Base-by-base conservation (phyloP, 2,888 invertebrate genomes). In the Volucella zonaria region DNA sequence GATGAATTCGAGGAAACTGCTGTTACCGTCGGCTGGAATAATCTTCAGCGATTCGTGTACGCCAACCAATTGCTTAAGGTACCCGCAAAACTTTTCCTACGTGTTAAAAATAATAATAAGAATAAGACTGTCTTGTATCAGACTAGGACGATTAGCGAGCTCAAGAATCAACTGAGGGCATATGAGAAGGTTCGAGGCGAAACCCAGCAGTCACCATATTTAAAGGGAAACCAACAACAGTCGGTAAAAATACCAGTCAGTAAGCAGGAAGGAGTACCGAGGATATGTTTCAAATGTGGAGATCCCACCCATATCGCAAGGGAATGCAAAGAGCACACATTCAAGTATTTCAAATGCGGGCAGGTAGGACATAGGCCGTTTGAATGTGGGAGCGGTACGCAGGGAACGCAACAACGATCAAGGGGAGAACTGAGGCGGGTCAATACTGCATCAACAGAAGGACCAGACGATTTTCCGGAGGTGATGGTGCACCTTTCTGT, bases 91-190 rank as follows among this genome's bases (percentile, higher is more conserved):
- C 18, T 18, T 18, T 18, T 18, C 18, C 18, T 18, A 1, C 18
- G 18, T 18, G 18, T 1, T 1, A 18, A 18, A 18, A 18, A 18
- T 18, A 1, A 1, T 18, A 18, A 18, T 1, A 18, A 18, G 2
- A 78, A 82, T 18, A 86, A 86, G 42, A n/a, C 18, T 0, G 59
- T 54, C 15, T 42, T 86, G 38, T 82, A 80, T 42, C 82, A 80
- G 49, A 68, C 73, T 4, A 62, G 38, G 8, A 78, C 38, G 0
- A 10, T 81, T 0, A 18, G 43, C 0, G 62, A 73, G 0, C 12
- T 82, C 31, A 82, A 82, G 18, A 31, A 43, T 3, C 78, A 82
- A 18, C 43, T 81, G 1, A 14, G 23, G 10, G 43, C 56, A 4
- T 68, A 68, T 23, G 68, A 68, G n/a, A 68, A 54, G 68, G 14